A percentile compares a stretch with the other conserved stretches of the same genome.
Conservation (phyloP, 1,140 invertebrate species). For the Lordiphosa mommai region DNA sequence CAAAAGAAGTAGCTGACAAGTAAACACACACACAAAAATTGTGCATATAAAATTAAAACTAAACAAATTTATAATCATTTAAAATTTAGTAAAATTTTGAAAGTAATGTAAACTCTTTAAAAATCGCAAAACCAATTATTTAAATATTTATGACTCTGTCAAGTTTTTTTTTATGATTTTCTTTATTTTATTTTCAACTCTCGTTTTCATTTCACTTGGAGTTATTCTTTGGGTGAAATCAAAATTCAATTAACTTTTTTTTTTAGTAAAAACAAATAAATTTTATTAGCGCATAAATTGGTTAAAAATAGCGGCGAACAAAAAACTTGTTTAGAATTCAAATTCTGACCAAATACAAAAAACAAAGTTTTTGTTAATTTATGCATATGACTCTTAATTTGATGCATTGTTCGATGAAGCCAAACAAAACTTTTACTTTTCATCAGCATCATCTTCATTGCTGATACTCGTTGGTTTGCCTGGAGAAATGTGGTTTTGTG, state of each 20-base stretch:
- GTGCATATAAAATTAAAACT: no score
- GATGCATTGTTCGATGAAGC: constrained; percentile 45
- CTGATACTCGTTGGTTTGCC: constrained; percentile 26
- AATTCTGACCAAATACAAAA: constrained; percentile 10
- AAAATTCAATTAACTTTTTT: constrained; percentile 19
- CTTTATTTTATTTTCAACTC: background rate
- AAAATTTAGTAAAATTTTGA: no score
- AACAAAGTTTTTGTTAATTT: constrained; percentile 35
- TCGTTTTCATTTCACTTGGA: background rate
- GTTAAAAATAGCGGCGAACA: background rate
- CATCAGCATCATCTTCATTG: constrained; percentile 48
- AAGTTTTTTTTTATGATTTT: background rate
- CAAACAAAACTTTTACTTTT: constrained; percentile 70
- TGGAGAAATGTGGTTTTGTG: constrained; percentile 42
- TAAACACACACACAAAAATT: no score
- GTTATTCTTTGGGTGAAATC: background rate
- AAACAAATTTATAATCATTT: no score
- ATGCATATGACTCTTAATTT: constrained; percentile 60
- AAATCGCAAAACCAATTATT: constrained; percentile 1
- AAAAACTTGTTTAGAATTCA: constrained; percentile 62
- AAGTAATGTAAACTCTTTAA: no score
- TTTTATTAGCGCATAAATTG: no score
- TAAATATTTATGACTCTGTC: constrained; percentile 20
- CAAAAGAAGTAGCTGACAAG: no score
- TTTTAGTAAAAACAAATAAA: no score